phyloP scores from a whole-genome alignment of 2,797 vertebrate species.

The Enteromius anoplus region DNA sequence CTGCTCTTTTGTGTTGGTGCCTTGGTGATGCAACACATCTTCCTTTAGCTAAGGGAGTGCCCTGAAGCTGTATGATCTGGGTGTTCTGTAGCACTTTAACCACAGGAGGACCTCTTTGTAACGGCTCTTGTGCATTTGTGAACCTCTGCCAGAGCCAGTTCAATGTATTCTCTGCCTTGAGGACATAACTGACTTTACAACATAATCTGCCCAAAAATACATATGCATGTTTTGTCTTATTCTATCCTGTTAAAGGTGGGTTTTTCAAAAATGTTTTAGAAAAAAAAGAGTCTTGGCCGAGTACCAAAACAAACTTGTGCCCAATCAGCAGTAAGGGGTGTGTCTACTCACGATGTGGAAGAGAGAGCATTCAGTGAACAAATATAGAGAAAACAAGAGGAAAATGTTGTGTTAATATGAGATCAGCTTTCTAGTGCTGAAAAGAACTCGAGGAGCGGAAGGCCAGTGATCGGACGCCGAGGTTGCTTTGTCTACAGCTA shows the following conservation, averaged over 20 bases:
- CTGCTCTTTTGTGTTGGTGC: slow-evolving; percentile 69
- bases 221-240: not conserved
- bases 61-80: not conserved
- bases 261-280: no score
- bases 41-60: slow-evolving; percentile 45
- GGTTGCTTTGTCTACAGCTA: no score
- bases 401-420: no score
- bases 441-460: no score
- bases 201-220: not conserved
- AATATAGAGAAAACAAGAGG: no score
- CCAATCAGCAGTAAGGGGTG: no score
- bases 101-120: not conserved
- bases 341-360: no score
- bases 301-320: no score
- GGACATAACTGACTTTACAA: not conserved
- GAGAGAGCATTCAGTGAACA: no score
- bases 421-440: no score
- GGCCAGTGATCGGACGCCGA: no score
- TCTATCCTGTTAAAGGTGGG: not conserved
- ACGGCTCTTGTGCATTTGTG: not conserved
- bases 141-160: not conserved
- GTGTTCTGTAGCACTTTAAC: slow-evolving; percentile 50
- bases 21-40: slow-evolving; percentile 73
- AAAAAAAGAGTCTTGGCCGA: no score
- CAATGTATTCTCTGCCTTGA: not conserved